Evolutionary conservation across 2,888 invertebrate species (phyloP).

Genomic region (Agriopis aurantiaria): DNA sequence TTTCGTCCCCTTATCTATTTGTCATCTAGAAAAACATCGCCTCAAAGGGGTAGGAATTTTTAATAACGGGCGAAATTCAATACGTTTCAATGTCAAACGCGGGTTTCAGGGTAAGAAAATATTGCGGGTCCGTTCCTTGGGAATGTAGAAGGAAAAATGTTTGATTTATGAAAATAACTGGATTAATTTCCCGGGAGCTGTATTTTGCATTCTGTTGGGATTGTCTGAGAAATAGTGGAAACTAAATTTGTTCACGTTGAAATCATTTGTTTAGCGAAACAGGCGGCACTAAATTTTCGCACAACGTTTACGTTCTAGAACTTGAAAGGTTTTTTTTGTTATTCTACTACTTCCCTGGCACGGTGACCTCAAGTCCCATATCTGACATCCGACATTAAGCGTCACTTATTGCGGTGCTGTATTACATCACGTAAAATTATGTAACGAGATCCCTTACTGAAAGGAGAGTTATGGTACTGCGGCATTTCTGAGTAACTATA

Average conservation of each 20-base stretch:
- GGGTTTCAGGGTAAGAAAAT: constrained; percentile 47
- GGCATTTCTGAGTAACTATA: too few species aligned
- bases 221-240: neutral
- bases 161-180: constrained; percentile 58
- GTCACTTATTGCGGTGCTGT: too few species aligned
- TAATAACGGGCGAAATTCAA: constrained; percentile 68
- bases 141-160: constrained; percentile 40
- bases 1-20: constrained; percentile 7
- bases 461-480: too few species aligned
- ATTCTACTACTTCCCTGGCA: too few species aligned
- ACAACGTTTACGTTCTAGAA: too few species aligned
- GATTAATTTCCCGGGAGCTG: constrained; percentile 55
- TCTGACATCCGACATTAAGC: too few species aligned
- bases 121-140: constrained; percentile 41
- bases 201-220: constrained; percentile 41
- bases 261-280: neutral
- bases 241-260: neutral
- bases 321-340: too few species aligned
- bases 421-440: too few species aligned
- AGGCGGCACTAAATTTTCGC: too few species aligned
- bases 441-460: too few species aligned
- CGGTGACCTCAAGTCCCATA: too few species aligned
- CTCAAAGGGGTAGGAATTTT: constrained; percentile 61
- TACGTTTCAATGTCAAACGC: constrained; percentile 45
- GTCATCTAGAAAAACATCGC: constrained; percentile 5